Conservation (phyloP, 2,888 invertebrate species). For the Drosophila antonietae region DNA sequence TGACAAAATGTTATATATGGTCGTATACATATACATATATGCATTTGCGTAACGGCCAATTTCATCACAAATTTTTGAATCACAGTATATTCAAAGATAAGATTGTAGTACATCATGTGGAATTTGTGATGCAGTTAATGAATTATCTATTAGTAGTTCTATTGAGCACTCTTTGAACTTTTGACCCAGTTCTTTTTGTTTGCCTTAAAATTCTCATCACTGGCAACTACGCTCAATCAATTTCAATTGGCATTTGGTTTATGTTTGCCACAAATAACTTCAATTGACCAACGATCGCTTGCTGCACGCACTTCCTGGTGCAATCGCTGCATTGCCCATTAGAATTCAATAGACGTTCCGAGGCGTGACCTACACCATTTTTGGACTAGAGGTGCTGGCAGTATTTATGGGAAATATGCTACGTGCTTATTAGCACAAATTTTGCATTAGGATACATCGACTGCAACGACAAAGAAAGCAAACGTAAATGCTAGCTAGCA, state of each 20-base stretch:
- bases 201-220: slow-evolving; percentile 18
- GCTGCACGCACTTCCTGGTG: slow-evolving; percentile 77
- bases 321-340: slow-evolving; percentile 44
- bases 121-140: slow-evolving; percentile 5
- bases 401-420: slow-evolving; percentile 62
- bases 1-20: background rate
- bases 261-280: slow-evolving; percentile 59
- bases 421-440: slow-evolving; percentile 64
- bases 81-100: slow-evolving; percentile 31
- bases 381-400: slow-evolving; percentile 10
- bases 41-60: slow-evolving; percentile 13
- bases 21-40: background rate
- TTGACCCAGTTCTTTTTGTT: slow-evolving; percentile 65
- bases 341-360: slow-evolving; percentile 69
- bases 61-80: slow-evolving; percentile 39
- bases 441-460: slow-evolving; percentile 59
- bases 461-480: slow-evolving; percentile 30
- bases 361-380: slow-evolving; percentile 47
- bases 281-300: slow-evolving; percentile 61
- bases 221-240: slow-evolving; percentile 52
- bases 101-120: slow-evolving; percentile 18
- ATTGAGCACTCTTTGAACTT: slow-evolving; percentile 61
- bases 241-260: slow-evolving; percentile 54
- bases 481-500: slow-evolving; percentile 11
- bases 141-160: slow-evolving; percentile 2